Percentiles rank a stretch among this genome's conserved stretches.
Conservation (phyloP, 2,888 invertebrate species). For the Bhutanitis thaidina region DNA sequence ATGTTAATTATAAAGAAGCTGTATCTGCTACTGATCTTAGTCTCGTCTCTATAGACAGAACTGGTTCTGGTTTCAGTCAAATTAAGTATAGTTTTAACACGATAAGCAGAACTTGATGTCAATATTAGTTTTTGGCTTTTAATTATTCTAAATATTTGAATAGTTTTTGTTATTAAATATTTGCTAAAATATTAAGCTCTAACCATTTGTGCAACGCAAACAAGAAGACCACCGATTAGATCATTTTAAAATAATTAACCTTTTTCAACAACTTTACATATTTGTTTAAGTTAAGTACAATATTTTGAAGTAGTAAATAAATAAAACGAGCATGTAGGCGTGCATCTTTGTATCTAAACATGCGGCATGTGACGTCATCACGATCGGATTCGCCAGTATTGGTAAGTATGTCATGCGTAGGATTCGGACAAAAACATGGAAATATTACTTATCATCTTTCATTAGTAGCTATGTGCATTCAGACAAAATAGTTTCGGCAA, state of each 20-base stretch:
- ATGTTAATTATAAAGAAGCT: no score
- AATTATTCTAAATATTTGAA: no score
- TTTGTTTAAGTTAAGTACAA: neutral
- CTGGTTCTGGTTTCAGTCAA: no score
- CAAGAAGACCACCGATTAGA: neutral
- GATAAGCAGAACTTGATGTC: no score
- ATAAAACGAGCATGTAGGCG: slow-evolving; percentile 13
- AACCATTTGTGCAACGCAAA: neutral
- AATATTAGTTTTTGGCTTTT: no score
- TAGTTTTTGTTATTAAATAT: neutral
- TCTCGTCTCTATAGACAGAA: no score
- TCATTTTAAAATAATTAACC: slow-evolving; percentile 7
- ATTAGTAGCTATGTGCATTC: slow-evolving; percentile 3
- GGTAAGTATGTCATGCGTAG: slow-evolving; percentile 16
- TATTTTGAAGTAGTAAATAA: slow-evolving; percentile 6
- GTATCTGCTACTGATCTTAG: no score
- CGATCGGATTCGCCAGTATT: slow-evolving; percentile 1
- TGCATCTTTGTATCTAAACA: slow-evolving; percentile 7
- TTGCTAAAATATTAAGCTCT: neutral
- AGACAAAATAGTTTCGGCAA: neutral
- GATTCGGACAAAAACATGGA: slow-evolving; percentile 19
- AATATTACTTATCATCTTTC: slow-evolving; percentile 7
- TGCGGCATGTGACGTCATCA: slow-evolving; percentile 5
- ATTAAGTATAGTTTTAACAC: no score
- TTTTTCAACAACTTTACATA: neutral